A percentile compares a stretch with the other conserved stretches of the same genome.
Evolutionary conservation across 2,888 invertebrate species (phyloP).

Genomic region (Tyria jacobaeae): DNA sequence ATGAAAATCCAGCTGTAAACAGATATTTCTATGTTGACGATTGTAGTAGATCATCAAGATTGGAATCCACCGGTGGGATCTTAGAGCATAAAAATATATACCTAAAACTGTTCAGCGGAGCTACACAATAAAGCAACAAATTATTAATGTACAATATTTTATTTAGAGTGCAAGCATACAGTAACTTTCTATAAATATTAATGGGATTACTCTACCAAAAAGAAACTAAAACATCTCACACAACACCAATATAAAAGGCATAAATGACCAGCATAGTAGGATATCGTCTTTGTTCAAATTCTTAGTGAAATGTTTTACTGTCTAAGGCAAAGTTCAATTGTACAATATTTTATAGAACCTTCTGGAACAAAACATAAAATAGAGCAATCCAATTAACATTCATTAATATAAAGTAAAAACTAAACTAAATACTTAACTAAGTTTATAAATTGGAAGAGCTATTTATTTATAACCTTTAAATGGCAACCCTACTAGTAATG

Average conservation of each 20-base stretch:
- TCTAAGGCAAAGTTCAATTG: not conserved
- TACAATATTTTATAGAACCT: not conserved
- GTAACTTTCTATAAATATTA: slow-evolving; percentile 20
- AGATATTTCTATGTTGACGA: too few species aligned
- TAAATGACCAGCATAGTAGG: slow-evolving; percentile 4
- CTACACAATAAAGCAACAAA: slow-evolving; percentile 13
- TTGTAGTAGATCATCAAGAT: too few species aligned
- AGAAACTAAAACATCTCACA: not conserved
- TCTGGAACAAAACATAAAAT: not conserved
- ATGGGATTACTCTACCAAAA: slow-evolving; percentile 23
- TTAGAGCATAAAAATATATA: too few species aligned
- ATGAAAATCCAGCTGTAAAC: too few species aligned
- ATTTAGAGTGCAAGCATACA: slow-evolving; percentile 34
- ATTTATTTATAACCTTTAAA: slow-evolving; percentile 9
- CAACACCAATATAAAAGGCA: not conserved
- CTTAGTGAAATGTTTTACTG: too few species aligned
- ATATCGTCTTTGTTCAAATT: not conserved
- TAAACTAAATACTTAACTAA: slow-evolving; percentile 18
- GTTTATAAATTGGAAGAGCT: slow-evolving; percentile 34
- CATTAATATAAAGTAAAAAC: slow-evolving; percentile 22
- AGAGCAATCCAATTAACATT: slow-evolving; percentile 24
- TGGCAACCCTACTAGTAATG: slow-evolving; percentile 6
- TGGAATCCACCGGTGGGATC: too few species aligned
- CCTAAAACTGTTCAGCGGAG: too few species aligned
- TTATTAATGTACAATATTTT: slow-evolving; percentile 33